Evolutionary conservation across 2,797 vertebrate species (phyloP).

Genomic region (Tenualosa ilisha): DNA sequence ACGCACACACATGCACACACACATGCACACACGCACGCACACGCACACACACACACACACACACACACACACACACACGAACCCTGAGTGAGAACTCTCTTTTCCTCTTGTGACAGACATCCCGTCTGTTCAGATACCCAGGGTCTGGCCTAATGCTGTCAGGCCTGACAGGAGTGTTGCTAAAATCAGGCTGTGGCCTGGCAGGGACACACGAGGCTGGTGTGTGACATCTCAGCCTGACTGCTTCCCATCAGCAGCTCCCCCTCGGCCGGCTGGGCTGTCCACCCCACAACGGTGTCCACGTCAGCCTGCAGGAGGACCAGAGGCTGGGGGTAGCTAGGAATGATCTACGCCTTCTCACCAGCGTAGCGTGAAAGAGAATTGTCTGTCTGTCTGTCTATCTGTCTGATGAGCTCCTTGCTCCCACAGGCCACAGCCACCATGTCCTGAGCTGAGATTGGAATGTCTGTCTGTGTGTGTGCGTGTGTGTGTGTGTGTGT

Average conservation of each 20-base stretch:
- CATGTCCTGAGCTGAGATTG: background rate
- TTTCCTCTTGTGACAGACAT: background rate
- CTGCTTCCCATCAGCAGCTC: background rate
- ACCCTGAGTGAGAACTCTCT: background rate
- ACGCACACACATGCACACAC: background rate
- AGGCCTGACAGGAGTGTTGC: background rate
- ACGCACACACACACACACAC: constrained; percentile 1
- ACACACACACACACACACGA: background rate
- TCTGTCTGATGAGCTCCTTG: background rate
- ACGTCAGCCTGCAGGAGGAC: background rate
- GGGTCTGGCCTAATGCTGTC: background rate
- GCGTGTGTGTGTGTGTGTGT: background rate
- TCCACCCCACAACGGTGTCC: background rate
- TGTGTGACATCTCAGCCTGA: background rate
- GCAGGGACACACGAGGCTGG: background rate
- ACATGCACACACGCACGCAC: background rate
- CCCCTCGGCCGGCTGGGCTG: background rate
- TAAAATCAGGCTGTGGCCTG: background rate
- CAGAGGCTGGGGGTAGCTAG: background rate
- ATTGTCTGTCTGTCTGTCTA: background rate
- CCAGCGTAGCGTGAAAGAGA: background rate
- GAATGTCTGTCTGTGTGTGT: constrained; percentile 3
- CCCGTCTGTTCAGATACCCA: background rate
- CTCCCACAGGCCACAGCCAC: background rate
- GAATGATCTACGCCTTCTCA: background rate